Base-by-base conservation (phyloP, 2,888 invertebrate genomes). In the Cerceris ruficornis region DNA sequence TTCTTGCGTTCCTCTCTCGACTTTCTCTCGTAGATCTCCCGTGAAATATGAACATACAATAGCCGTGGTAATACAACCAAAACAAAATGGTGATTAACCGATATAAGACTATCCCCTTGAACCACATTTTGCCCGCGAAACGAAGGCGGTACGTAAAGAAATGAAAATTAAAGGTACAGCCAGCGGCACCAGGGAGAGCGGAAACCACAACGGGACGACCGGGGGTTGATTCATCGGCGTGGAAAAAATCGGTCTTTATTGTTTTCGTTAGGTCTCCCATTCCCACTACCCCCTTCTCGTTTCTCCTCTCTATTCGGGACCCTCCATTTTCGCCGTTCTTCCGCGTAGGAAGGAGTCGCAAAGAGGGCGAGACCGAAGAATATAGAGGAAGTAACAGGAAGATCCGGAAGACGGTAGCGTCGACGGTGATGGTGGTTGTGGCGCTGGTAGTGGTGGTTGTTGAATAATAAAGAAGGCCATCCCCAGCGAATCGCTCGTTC, bases 221-320 rank as follows among this genome's bases (percentile, higher is more conserved):
- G 52, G 28, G 64, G 66, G 59, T 52, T 76, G 81, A 78, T 66
- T 82, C 85, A 82, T 70, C 84, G 83, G 85, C 69, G 83, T 82
- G 89, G 87, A 90, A 89, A 88, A 86, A 90, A 89, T 90, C 88
- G 88, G 82, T 81, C 89, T 90, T 91, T 91, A 91, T 91, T 91
- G 91, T 90, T 91, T 91, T 91, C 89, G 90, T 91, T 91, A 90
- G 87, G 15, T 9, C 64, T 55, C 46, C 70, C 62, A 49, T 55
- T 58, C 59, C 46, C 58, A 76, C 72, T 64, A 75, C 77, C 82
- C 80, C 72, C 86, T 77, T 74, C 59, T 66, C 15, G 61, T 58
- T 46, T 82, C 76, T 72, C 66, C 62, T 68, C 66, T 60, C 67
- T 73, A 73, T 73, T 75, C 79, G 70, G 74, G 67, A 66, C 69